phyloP scores from a whole-genome alignment of 2,888 invertebrate species.

The Diadegma fenestrale region DNA sequence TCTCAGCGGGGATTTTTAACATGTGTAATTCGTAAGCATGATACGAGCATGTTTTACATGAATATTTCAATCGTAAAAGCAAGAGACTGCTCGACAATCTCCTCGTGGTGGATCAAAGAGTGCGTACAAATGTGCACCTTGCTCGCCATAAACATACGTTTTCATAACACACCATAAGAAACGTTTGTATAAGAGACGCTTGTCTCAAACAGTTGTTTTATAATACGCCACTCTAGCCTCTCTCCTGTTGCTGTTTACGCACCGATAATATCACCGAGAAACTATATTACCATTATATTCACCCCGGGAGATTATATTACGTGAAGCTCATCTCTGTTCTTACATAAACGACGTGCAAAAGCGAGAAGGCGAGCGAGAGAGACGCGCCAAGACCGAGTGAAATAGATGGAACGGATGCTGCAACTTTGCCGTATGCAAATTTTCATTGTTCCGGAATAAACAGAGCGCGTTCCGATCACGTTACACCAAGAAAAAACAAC shows the following conservation, averaged over 20 bases:
- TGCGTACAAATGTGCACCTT: constrained; percentile 50
- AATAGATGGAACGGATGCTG: constrained; percentile 24
- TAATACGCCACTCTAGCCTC: constrained; percentile 44
- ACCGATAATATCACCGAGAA: constrained; percentile 66
- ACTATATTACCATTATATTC: constrained; percentile 68
- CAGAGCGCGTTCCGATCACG: constrained; percentile 60
- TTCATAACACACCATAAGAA: constrained; percentile 42
- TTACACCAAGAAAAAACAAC: constrained; percentile 48
- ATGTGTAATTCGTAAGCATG: not conserved
- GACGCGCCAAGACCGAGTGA: constrained; percentile 37
- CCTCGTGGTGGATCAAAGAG: constrained; percentile 36
- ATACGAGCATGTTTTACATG: constrained; percentile 55
- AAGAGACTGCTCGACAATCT: constrained; percentile 36
- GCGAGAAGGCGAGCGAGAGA: not conserved
- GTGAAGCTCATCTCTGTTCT: constrained; percentile 29
- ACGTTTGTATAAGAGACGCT: constrained; percentile 46
- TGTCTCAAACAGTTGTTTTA: constrained; percentile 53
- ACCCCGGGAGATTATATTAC: constrained; percentile 61
- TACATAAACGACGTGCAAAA: constrained; percentile 11
- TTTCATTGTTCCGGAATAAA: constrained; percentile 63
- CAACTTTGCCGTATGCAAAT: constrained; percentile 66
- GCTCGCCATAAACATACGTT: constrained; percentile 24
- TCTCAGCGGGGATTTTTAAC: constrained; percentile 37
- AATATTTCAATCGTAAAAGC: constrained; percentile 63
- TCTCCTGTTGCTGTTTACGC: constrained; percentile 53